Evolutionary conservation across 2,113 vertebrate species (phyloP), one percentile per base, ranked within the genome.

Genomic region (Pseudorasbora parva): DNA sequence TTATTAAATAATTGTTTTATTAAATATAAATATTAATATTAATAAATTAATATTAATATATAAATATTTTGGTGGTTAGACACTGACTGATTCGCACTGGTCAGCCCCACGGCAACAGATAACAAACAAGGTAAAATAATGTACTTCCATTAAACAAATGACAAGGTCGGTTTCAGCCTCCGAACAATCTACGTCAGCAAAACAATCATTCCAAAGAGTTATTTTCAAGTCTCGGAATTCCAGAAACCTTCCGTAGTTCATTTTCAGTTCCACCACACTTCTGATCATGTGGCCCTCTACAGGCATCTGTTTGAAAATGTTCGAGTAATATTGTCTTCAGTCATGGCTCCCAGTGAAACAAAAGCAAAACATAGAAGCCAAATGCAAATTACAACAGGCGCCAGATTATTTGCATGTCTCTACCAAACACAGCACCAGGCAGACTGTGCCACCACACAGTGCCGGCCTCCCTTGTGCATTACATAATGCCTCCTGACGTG

Each of bases 351-450:
- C 76, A 41, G 23, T 54, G n/a, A 49, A 54, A 56, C 75, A 76
- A 47, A 78, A 45, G 77, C 45, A 62, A 68, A 81, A 30, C 43
- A 69, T 74, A 68, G 83, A 66, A 79, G 74, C 23, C 21, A 79
- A 80, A 85, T 87, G 86, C 86, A 87, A 87, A 87, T 85, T 49
- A 5, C 15, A 47, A 19, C 60, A 51, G 23, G 21, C 10, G 47
- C 78, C 33, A 19, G 66, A 59, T 49, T 73, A 85, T 87, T 87
- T 85, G 83, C 81, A 87, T 87, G 86, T 45, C 59, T 85, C 69
- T 69, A 76, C 45, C 72, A 54, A 84, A 84, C 59, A 49, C 33
- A 19, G 72, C 57, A 41, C 82, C 54, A 64, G 68, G 11, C 68
- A 68, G 59, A 4, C 60, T 19, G 25, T 57, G 51, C 45, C 78